Conservation (phyloP, 2,113 vertebrate genomes). For the Sander lucioperca region DNA sequence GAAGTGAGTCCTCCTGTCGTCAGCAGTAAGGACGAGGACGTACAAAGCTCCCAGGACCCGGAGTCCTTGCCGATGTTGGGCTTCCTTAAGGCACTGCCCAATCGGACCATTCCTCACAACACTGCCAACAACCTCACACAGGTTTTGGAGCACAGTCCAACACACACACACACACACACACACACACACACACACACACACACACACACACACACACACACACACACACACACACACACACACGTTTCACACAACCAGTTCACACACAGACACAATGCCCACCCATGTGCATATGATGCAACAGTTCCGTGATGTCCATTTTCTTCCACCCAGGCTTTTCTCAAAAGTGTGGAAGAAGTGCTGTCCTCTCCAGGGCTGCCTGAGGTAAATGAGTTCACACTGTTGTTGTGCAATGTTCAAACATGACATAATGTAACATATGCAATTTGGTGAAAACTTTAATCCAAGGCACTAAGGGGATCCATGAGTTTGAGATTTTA, state of each 20-base stretch:
- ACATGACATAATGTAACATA: conserved; percentile 51
- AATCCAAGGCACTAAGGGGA: conserved; percentile 36
- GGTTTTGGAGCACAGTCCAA: conserved; percentile 77
- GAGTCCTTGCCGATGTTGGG: conserved; percentile 58
- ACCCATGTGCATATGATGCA: conserved; percentile 54
- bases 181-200: conserved; percentile 29
- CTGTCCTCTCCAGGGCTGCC: conserved; percentile 82
- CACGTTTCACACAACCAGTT: conserved; percentile 32
- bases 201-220: conserved; percentile 31
- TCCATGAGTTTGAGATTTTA: conserved; percentile 37
- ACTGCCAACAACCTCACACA: conserved; percentile 88
- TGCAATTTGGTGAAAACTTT: conserved; percentile 45
- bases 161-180: conserved; percentile 29
- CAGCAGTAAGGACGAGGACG: conserved; percentile 55
- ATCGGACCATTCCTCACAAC: conserved; percentile 77
- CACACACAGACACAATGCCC: conserved; percentile 51
- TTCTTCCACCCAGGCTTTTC: conserved; percentile 87
- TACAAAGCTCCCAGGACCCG: conserved; percentile 49
- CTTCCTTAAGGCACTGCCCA: conserved; percentile 84
- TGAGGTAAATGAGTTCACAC: conserved; percentile 76
- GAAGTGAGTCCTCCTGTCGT: conserved; percentile 80
- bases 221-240: conserved; percentile 14
- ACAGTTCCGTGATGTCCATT: conserved; percentile 56
- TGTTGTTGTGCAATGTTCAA: conserved; percentile 57
- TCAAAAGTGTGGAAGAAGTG: conserved; percentile 88